A percentile compares a stretch with the other conserved stretches of the same genome.
Conservation (phyloP, 2,888 invertebrate genomes). For the Pycnomerus fuliginosus region DNA sequence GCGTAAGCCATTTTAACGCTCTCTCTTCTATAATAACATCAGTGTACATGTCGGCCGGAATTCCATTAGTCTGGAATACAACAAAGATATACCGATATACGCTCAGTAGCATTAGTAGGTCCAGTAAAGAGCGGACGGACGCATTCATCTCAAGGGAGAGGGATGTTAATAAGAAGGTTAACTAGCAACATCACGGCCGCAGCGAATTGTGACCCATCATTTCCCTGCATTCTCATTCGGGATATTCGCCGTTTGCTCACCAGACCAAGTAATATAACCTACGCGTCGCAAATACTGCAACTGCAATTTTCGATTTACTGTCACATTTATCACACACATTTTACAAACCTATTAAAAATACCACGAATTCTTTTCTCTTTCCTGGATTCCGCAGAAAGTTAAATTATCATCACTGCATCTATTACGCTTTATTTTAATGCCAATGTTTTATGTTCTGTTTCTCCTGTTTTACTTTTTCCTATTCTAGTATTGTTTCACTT, state of each 20-base stretch:
- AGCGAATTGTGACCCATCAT: constrained; percentile 21
- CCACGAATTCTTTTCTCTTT: neutral
- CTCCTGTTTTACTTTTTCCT: too few relatives aligned
- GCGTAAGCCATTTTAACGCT: constrained; percentile 26
- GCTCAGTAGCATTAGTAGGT: too few relatives aligned
- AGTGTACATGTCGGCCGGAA: constrained; percentile 20
- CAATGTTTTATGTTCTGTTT: too few relatives aligned
- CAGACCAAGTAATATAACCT: constrained; percentile 28
- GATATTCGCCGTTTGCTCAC: constrained; percentile 26
- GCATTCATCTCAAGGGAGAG: constrained; percentile 27
- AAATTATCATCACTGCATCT: neutral
- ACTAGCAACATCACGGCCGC: constrained; percentile 25
- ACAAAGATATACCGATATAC: too few relatives aligned
- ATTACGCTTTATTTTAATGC: neutral
- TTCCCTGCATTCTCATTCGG: constrained; percentile 29
- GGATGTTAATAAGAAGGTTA: constrained; percentile 29
- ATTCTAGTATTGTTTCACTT: too few relatives aligned
- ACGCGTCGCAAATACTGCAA: constrained; percentile 25
- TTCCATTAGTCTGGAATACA: constrained; percentile 22
- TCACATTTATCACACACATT: constrained; percentile 19
- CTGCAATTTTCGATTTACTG: constrained; percentile 23
- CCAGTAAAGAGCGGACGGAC: constrained; percentile 16
- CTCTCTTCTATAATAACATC: constrained; percentile 2
- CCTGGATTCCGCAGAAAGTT: neutral
- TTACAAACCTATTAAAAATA: constrained; percentile 10